Evolutionary conservation across 2,797 vertebrate species (phyloP).

Genomic region (Ctenopoma multispine): DNA sequence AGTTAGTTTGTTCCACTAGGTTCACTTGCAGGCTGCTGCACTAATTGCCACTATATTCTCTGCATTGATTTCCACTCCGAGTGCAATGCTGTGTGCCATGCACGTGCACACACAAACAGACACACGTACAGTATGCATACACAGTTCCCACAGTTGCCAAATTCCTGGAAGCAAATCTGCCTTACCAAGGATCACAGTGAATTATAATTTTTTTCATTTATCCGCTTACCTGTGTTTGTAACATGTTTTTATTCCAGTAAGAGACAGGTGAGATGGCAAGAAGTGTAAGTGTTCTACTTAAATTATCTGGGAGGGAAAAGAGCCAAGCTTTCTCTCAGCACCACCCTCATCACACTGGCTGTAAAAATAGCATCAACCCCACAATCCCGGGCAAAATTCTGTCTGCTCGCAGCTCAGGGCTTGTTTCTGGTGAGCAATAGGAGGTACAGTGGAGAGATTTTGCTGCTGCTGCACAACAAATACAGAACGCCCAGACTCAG

Average conservation of each 20-base stretch:
- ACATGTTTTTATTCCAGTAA: constrained; percentile 52
- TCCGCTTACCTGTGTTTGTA: constrained; percentile 45
- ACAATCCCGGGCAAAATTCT: constrained; percentile 60
- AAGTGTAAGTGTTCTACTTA: constrained; percentile 64
- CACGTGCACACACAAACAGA: constrained; percentile 21
- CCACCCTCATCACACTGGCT: constrained; percentile 57
- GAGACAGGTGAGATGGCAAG: constrained; percentile 62
- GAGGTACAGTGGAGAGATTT: constrained; percentile 57
- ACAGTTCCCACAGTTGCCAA: neutral
- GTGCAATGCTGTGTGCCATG: constrained; percentile 46
- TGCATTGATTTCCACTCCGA: constrained; percentile 81
- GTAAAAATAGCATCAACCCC: constrained; percentile 76
- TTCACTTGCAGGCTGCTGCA: constrained; percentile 77
- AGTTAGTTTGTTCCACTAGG: constrained; percentile 83
- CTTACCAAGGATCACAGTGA: constrained; percentile 42
- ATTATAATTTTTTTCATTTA: constrained; percentile 56
- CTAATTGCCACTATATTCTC: constrained; percentile 85
- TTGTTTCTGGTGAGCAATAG: constrained; percentile 72
- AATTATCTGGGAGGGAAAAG: constrained; percentile 48
- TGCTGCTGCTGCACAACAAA: constrained; percentile 66
- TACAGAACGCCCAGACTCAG: constrained; percentile 42
- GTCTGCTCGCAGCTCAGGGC: constrained; percentile 65
- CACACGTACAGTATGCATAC: neutral
- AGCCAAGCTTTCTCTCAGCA: constrained; percentile 50
- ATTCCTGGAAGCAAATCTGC: constrained; percentile 40